Percentiles rank a stretch among this genome's conserved stretches.
phyloP scores from a whole-genome alignment of 2,888 invertebrate species.

The Limnephilus rhombicus region DNA sequence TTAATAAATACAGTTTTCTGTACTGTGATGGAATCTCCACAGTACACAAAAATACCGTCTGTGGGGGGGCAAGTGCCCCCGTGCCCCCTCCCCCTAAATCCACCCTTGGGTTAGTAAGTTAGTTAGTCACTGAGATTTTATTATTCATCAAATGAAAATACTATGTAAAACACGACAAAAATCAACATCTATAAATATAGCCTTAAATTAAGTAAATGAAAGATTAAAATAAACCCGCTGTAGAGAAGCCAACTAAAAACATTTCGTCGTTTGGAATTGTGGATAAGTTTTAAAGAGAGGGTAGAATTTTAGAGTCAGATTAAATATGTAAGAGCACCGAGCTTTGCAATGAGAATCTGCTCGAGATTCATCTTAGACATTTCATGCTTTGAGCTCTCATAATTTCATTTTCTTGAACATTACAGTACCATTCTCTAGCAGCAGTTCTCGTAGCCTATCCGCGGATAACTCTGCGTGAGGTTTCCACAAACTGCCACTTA shows the following conservation, averaged over 20 bases:
- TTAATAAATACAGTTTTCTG: no score
- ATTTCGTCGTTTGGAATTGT: not conserved
- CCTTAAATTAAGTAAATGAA: no score
- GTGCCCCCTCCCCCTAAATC: no score
- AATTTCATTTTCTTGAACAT: not conserved
- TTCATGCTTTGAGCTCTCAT: not conserved
- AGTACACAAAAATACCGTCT: no score
- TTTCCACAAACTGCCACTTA: slow-evolving; percentile 48
- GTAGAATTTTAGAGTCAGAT: not conserved
- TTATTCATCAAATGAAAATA: no score
- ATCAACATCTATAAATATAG: no score
- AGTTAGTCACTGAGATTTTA: no score
- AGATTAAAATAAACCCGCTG: no score
- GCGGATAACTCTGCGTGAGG: slow-evolving; percentile 36
- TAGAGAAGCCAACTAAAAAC: not conserved
- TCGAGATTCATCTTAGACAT: not conserved
- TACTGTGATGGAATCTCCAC: no score
- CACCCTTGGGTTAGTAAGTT: no score
- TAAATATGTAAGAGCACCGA: not conserved
- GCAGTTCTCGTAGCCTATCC: not conserved
- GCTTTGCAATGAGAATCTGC: not conserved
- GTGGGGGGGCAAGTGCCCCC: no score
- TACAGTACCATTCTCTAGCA: not conserved
- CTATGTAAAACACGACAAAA: no score
- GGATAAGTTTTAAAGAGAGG: not conserved